Conservation (phyloP, 2,113 vertebrate species). For the Acinonyx jubatus region DNA sequence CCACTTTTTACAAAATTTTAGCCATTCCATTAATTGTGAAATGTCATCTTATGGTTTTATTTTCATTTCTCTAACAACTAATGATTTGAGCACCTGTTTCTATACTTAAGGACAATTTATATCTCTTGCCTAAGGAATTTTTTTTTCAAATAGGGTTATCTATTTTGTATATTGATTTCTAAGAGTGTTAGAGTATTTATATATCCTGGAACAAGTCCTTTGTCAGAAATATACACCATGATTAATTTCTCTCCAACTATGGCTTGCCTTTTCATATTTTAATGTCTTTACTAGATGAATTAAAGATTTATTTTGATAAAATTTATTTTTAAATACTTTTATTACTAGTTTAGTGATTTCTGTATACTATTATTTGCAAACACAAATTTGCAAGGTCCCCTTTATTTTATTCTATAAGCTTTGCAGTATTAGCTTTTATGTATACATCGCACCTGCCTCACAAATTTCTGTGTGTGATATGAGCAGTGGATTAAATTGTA, state of each 20-base stretch:
- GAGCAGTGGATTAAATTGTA: background rate
- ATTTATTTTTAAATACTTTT: background rate
- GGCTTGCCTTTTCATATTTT: background rate
- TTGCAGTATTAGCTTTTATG: background rate
- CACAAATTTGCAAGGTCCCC: background rate
- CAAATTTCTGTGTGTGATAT: background rate
- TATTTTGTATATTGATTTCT: background rate
- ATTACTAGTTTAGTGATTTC: background rate
- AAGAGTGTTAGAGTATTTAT: background rate
- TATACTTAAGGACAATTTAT: background rate
- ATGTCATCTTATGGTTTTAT: background rate
- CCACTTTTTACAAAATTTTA: background rate
- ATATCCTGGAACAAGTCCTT: background rate
- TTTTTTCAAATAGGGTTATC: background rate
- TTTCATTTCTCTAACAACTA: background rate
- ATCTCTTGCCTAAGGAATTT: background rate
- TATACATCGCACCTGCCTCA: background rate
- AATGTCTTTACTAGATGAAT: background rate
- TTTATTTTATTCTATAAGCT: background rate
- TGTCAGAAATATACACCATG: background rate
- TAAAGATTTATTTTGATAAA: background rate
- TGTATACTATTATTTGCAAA: background rate
- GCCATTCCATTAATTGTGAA: background rate
- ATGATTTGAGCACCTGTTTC: background rate
- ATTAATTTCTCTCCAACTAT: background rate